These are phyloP conservation scores for Malurus leucopterus DNA, from an alignment of 2,797 vertebrate genomes.

Conservation along the genomic window DNA sequence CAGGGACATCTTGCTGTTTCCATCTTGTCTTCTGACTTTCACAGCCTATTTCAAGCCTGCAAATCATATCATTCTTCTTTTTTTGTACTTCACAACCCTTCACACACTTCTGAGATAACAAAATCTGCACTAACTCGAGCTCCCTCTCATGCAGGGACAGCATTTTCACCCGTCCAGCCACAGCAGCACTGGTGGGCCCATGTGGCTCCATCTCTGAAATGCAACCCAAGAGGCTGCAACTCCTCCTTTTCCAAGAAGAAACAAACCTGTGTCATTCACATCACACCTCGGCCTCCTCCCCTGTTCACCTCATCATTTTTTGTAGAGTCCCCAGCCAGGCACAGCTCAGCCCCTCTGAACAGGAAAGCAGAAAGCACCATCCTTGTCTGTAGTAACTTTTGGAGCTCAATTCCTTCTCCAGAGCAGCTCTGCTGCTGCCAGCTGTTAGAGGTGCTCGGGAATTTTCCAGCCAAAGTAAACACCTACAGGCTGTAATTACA, in stretches of 20 bases:
- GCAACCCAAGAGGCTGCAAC: background rate
- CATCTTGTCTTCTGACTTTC: background rate
- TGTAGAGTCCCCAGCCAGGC: background rate
- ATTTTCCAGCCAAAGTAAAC: conserved; percentile 11
- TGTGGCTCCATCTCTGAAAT: background rate
- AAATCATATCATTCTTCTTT: background rate
- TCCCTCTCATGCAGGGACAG: background rate
- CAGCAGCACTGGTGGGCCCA: background rate
- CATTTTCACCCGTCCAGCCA: background rate
- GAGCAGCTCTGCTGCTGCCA: background rate
- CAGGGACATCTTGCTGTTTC: background rate
- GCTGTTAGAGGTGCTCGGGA: background rate
- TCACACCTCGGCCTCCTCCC: background rate
- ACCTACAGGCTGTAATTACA: background rate
- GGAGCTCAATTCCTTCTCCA: background rate
- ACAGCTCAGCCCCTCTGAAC: background rate
- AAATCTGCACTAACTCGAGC: background rate
- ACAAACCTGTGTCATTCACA: background rate
- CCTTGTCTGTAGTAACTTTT: background rate
- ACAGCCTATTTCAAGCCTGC: background rate
- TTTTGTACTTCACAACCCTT: background rate
- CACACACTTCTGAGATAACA: background rate
- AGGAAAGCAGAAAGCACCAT: background rate
- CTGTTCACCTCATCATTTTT: background rate
- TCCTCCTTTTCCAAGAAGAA: background rate